Percentiles rank a stretch among this genome's conserved stretches.
Evolutionary conservation across 2,888 invertebrate genomes (phyloP).

Genomic region (Drepana falcataria): DNA sequence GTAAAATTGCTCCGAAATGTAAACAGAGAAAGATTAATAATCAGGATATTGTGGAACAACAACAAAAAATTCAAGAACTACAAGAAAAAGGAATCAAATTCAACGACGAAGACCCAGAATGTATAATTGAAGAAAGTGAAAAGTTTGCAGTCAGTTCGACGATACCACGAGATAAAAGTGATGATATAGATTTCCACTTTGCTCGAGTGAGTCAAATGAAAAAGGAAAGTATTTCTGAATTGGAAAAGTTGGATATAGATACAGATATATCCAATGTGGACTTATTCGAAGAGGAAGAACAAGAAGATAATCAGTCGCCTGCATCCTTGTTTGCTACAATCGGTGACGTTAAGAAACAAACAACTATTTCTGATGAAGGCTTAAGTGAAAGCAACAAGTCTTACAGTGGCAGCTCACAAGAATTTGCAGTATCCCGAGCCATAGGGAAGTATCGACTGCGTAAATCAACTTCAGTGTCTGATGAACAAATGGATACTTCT

Average conservation of each 20-base stretch:
- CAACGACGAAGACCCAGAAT: constrained; percentile 49
- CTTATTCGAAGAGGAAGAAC: constrained; percentile 79
- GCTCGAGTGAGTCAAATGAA: constrained; percentile 75
- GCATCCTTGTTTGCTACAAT: constrained; percentile 85
- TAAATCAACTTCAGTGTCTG: constrained; percentile 84
- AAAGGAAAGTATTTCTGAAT: constrained; percentile 66
- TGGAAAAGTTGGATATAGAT: constrained; percentile 77
- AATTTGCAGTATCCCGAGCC: constrained; percentile 90
- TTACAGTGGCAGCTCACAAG: constrained; percentile 85
- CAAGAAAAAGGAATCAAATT: constrained; percentile 67
- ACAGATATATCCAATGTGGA: constrained; percentile 79
- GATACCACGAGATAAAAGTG: constrained; percentile 68
- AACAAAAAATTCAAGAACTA: constrained; percentile 67
- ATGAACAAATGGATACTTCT: constrained; percentile 80
- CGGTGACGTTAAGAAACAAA: constrained; percentile 84
- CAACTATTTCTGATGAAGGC: constrained; percentile 79
- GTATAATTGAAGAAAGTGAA: constrained; percentile 59
- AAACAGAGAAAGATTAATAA: constrained; percentile 68
- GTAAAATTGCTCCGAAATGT: constrained; percentile 76
- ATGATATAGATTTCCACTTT: constrained; percentile 74
- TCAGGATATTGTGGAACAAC: constrained; percentile 72
- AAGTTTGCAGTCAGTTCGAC: constrained; percentile 32
- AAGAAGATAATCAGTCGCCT: constrained; percentile 81
- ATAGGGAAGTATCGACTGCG: constrained; percentile 87
- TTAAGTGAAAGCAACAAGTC: constrained; percentile 75